Evolutionary conservation across 2,113 vertebrate genomes (phyloP).

Genomic region (Mionectes macconnelli): DNA sequence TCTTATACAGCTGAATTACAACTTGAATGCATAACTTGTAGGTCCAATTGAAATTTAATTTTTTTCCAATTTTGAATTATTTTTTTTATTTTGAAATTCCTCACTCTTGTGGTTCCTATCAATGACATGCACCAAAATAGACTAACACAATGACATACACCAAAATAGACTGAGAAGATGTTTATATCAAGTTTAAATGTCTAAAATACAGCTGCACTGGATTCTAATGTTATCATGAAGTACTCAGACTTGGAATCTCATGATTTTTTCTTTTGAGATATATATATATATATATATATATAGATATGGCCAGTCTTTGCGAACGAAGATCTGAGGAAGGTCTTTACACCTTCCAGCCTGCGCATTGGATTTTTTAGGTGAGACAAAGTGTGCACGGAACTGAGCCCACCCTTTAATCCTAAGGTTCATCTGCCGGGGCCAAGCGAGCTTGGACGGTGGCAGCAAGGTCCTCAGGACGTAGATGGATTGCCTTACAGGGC

Average conservation of each 20-base stretch:
- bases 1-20: neutral
- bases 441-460: too few species aligned
- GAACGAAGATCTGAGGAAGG: too few species aligned
- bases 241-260: neutral
- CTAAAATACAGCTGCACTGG: neutral
- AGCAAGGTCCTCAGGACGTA: too few species aligned
- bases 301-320: too few species aligned
- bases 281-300: too few species aligned
- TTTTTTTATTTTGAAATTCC: neutral
- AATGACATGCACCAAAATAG: neutral
- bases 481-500: too few species aligned
- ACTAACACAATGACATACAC: too few species aligned
- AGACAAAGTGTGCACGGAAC: too few species aligned
- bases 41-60: neutral
- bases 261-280: neutral
- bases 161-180: neutral
- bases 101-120: neutral
- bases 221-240: neutral
- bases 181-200: neutral
- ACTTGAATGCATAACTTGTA: neutral
- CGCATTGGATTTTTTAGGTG: too few species aligned
- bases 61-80: neutral
- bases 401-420: too few species aligned
- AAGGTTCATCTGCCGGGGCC: too few species aligned
- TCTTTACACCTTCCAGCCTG: too few species aligned